phyloP scores from a whole-genome alignment of 2,113 vertebrate genomes.

The Pleuronectes platessa region DNA sequence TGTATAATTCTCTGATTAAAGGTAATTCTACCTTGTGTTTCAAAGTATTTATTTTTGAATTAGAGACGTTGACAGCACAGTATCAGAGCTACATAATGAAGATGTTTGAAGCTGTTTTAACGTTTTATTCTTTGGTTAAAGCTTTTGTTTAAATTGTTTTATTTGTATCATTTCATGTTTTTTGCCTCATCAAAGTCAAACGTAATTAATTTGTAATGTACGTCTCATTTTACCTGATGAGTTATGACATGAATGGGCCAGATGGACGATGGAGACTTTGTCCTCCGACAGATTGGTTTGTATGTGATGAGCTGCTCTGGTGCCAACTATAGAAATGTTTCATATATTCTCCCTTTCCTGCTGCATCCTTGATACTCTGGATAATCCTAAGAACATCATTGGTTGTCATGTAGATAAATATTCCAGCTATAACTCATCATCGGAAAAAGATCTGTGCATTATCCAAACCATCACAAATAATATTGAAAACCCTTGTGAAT shows the following conservation, averaged over 20 bases:
- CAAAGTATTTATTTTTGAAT: conserved; percentile 65
- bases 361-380: background rate
- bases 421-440: too few species aligned
- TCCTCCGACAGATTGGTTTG: background rate
- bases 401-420: background rate
- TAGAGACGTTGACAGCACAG: conserved; percentile 29
- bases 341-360: background rate
- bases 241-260: background rate
- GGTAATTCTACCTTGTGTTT: conserved; percentile 14
- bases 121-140: conserved; percentile 1
- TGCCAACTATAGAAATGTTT: background rate
- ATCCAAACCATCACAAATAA: background rate
- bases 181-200: background rate
- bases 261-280: background rate
- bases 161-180: background rate
- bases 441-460: too few species aligned
- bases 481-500: background rate
- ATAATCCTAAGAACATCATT: background rate
- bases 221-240: background rate
- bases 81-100: conserved; percentile 25
- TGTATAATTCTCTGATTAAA: conserved; percentile 40
- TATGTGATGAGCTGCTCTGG: background rate
- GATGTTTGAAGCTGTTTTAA: conserved; percentile 31
- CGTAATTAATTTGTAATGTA: background rate
- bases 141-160: background rate